These are phyloP conservation scores for Chaetorhynchus papuensis DNA, from an alignment of 2,113 vertebrate species.

Conservation along the genomic window DNA sequence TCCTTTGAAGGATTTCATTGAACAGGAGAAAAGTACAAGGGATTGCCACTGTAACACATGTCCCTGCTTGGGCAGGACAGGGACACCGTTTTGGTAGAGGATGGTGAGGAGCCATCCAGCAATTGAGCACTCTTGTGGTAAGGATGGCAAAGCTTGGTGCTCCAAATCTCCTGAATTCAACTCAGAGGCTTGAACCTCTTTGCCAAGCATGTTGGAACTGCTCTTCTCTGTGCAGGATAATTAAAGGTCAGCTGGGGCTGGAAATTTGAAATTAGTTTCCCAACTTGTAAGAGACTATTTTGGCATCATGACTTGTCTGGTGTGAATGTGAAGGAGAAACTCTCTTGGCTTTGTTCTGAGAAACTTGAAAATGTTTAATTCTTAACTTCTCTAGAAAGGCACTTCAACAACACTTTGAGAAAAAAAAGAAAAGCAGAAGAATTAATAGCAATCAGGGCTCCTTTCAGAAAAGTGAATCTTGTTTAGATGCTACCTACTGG, in stretches of 20 bases:
- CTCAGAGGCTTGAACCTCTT: not conserved
- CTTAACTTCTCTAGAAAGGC: not conserved
- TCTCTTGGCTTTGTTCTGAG: not conserved
- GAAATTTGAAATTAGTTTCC: not conserved
- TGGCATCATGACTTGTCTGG: not conserved
- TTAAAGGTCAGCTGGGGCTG: not conserved
- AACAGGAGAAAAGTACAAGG: not conserved
- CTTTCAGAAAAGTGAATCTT: conserved; percentile 40
- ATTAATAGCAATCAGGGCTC: conserved; percentile 16
- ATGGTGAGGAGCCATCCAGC: not conserved
- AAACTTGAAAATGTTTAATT: not conserved
- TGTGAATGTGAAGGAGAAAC: not conserved
- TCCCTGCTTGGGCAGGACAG: not conserved
- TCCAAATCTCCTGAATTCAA: not conserved
- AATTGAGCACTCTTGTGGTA: not conserved
- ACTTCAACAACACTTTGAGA: not conserved
- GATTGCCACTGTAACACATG: not conserved
- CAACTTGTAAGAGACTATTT: not conserved
- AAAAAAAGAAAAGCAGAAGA: not conserved
- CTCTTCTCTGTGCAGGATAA: not conserved
- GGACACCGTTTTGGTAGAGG: not conserved
- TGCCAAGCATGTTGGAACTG: not conserved
- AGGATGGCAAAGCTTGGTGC: not conserved
- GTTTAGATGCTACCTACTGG: conserved; percentile 29
- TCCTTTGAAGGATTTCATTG: not conserved